A percentile compares a stretch with the other conserved stretches of the same genome.
Conservation (phyloP, 2,888 invertebrate genomes). For the Andrena chrysosceles region DNA sequence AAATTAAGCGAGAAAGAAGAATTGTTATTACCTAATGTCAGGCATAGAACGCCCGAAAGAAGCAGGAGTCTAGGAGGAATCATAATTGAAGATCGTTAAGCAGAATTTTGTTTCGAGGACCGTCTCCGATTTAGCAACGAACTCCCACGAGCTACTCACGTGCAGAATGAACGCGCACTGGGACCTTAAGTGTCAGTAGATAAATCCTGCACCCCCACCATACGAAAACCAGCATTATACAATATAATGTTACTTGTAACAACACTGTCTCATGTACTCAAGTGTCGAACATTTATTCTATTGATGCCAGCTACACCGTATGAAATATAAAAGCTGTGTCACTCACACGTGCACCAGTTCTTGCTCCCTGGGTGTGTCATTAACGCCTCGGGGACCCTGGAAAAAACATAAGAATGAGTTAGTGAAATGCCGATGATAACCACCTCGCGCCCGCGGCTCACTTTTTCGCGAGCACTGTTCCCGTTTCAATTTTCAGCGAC, state of each 20-base stretch:
- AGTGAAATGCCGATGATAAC: conserved; percentile 10
- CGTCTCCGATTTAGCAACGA: conserved; percentile 16
- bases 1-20: neutral
- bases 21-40: conserved; percentile 54
- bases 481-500: neutral
- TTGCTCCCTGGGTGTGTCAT: neutral
- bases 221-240: conserved; percentile 53
- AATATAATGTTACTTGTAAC: conserved; percentile 52
- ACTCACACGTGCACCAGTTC: neutral
- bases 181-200: conserved; percentile 47
- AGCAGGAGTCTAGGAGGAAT: conserved; percentile 20
- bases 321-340: conserved; percentile 5
- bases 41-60: conserved; percentile 7
- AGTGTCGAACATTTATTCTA: conserved; percentile 42
- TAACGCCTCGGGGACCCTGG: conserved; percentile 2
- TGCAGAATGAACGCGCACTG: conserved; percentile 52
- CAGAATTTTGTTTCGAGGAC: neutral
- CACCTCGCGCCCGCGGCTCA: neutral
- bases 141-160: conserved; percentile 40
- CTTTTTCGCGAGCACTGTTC: neutral
- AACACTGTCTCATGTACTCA: conserved; percentile 28
- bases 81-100: conserved; percentile 37
- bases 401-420: conserved; percentile 6
- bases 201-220: conserved; percentile 66
- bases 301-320: conserved; percentile 24